These are phyloP conservation scores for Sebastes glaucus DNA, from an alignment of 2,797 vertebrate species.

Conservation along the genomic window DNA sequence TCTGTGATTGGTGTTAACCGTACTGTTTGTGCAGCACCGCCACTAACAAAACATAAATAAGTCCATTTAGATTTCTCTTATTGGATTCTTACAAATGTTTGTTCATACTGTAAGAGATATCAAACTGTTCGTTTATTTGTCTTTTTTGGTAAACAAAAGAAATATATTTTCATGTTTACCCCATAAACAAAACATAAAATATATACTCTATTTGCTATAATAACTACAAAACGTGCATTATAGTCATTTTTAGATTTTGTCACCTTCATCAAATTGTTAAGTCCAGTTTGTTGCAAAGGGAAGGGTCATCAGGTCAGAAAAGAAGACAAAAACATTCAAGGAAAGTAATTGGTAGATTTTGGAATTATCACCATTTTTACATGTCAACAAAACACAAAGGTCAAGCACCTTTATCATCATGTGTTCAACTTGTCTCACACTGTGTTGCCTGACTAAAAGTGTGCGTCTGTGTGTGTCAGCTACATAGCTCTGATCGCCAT, in stretches of 20 bases:
- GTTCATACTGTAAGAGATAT: not conserved
- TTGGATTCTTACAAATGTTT: not conserved
- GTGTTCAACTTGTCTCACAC: not conserved
- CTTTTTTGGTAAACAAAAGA: not conserved
- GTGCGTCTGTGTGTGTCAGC: slow-evolving; percentile 74
- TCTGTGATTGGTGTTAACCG: not conserved
- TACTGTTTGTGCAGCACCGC: accelerated
- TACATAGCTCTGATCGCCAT: slow-evolving; percentile 99
- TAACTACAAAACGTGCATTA: not conserved
- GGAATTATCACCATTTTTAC: not conserved
- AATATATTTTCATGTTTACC: not conserved
- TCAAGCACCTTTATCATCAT: not conserved
- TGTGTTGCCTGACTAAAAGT: not conserved
- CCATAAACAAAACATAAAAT: not conserved
- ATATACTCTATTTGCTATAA: not conserved
- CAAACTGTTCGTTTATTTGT: not conserved
- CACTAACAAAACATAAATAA: not conserved
- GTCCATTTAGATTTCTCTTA: not conserved
- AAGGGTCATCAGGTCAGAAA: not conserved
- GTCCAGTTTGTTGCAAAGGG: not conserved
- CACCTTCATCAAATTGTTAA: not conserved
- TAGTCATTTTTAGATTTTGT: not conserved
- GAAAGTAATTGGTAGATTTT: not conserved
- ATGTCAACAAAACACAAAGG: not conserved
- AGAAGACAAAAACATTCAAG: not conserved